phyloP scores from a whole-genome alignment of 1,140 invertebrate genomes.

The Hylyphantes graminicola region DNA sequence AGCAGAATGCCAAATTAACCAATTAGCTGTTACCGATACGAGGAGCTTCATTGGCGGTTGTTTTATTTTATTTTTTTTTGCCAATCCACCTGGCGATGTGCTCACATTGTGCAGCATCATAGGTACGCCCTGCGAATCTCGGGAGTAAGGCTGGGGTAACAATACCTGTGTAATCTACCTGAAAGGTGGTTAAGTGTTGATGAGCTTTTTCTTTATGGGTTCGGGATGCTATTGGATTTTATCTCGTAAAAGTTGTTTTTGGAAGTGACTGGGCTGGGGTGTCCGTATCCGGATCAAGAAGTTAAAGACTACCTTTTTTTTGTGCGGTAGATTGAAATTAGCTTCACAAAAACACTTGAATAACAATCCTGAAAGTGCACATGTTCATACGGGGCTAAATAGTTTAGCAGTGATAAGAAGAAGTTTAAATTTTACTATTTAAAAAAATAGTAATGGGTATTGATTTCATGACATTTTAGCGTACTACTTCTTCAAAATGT shows the following conservation, averaged over 20 bases:
- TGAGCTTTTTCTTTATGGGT: conserved; percentile 10
- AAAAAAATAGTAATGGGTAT: no score
- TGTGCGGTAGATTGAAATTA: no score
- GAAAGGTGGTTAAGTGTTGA: background rate
- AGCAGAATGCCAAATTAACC: conserved; percentile 36
- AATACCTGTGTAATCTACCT: conserved; percentile 7
- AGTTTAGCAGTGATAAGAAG: no score
- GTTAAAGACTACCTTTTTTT: background rate
- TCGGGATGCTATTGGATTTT: conserved; percentile 5
- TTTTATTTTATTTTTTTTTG: background rate
- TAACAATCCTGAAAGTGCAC: no score
- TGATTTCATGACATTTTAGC: no score
- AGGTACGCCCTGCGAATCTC: conserved; percentile 39
- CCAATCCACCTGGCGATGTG: conserved; percentile 40
- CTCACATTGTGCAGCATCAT: conserved; percentile 16
- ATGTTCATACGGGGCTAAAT: no score
- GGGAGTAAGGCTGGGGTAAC: conserved; percentile 7
- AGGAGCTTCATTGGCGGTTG: conserved; percentile 37
- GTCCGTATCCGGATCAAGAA: background rate
- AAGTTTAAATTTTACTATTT: no score
- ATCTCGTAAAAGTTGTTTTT: conserved; percentile 9
- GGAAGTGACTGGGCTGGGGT: background rate
- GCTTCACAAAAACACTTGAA: no score
- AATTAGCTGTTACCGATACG: conserved; percentile 35
- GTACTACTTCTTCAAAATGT: no score